Conservation (phyloP, 2,888 invertebrate species). For the Drosophila dives region DNA sequence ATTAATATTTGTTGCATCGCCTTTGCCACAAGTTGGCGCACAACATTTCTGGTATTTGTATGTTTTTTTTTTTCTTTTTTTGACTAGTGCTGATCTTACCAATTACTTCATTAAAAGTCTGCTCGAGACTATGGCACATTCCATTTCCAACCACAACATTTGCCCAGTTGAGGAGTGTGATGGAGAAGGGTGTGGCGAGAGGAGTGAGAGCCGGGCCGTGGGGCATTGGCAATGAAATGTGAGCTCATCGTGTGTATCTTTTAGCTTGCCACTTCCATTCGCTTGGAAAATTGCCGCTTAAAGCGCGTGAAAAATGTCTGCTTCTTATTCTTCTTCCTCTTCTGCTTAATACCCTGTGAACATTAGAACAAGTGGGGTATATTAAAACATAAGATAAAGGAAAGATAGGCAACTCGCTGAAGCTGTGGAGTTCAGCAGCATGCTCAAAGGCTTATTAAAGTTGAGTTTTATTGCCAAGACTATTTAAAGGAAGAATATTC, state of each 20-base stretch:
- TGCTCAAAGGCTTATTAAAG: neutral
- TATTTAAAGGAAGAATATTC: too few species aligned
- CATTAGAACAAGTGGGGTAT: neutral
- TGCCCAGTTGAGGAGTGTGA: slow-evolving; percentile 3
- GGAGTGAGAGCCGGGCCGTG: neutral
- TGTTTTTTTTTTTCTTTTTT: neutral
- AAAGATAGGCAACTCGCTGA: neutral
- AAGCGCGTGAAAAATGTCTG: slow-evolving; percentile 61
- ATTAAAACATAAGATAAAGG: neutral
- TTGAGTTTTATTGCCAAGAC: too few species aligned
- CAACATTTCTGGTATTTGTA: slow-evolving; percentile 25
- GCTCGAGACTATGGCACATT: slow-evolving; percentile 33
- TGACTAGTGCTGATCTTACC: slow-evolving; percentile 63
- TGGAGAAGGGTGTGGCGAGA: neutral
- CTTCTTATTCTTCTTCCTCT: neutral
- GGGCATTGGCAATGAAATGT: slow-evolving; percentile 75
- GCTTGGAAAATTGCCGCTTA: slow-evolving; percentile 71
- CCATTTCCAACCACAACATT: slow-evolving; percentile 28
- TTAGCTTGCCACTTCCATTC: slow-evolving; percentile 61
- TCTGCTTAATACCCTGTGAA: slow-evolving; percentile 9
- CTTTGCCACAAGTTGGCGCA: neutral
- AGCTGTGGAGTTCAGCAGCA: neutral
- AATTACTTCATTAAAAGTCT: slow-evolving; percentile 74
- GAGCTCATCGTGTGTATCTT: slow-evolving; percentile 69
- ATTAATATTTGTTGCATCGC: slow-evolving; percentile 1